Base-by-base conservation (phyloP, 2,113 vertebrate species). In the Hymenochirus boettgeri region DNA sequence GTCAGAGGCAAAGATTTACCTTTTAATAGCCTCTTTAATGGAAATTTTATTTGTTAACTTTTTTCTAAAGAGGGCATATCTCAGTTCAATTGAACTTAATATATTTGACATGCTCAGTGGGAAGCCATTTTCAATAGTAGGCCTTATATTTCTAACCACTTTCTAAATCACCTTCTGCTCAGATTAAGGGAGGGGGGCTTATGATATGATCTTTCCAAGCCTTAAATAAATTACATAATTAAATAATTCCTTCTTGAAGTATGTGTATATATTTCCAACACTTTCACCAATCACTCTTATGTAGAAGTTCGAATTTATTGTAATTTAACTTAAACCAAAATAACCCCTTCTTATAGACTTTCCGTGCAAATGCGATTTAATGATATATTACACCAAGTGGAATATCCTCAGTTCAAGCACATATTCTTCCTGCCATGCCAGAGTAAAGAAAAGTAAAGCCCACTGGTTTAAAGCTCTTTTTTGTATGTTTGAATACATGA, bases 401-500 rank as follows among this genome's bases (percentile, higher is more conserved):
- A 4, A 21, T 35, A 35, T 57, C 27, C 29, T 19, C 11, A 31
- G 18, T 57, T 35, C 27, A 22, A 4, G 29, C 24, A 46, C 25
- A 29, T 53, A 52, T 46, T 60, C 51, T 53, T 50, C 37, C 33
- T 27, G 29, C 29, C 26, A 8, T 51, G 55, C 35, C 39, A 58
- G 33, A n/a, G 12, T 60, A 23, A 74, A 67, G 22, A 50, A 58
- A 33, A 23, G 26, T 53, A 18, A 52, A 62, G 29, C 24, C 33
- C 17, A 42, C 48, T 29, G 47, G 29, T 60, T 60, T 69, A 42
- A 24, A 31, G 25, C 33, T 59, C 13, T 25, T 39, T 55, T 47
- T 53, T n/a, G n/a, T 69, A 51, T 60, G 56, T 60, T 42, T 69
- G 46, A 69, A 69, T 69, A 60, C 57, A 42, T 73, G 71, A 81